Evolutionary conservation across 2,797 vertebrate species (phyloP).

Genomic region (Pseudocheirus occidentalis): DNA sequence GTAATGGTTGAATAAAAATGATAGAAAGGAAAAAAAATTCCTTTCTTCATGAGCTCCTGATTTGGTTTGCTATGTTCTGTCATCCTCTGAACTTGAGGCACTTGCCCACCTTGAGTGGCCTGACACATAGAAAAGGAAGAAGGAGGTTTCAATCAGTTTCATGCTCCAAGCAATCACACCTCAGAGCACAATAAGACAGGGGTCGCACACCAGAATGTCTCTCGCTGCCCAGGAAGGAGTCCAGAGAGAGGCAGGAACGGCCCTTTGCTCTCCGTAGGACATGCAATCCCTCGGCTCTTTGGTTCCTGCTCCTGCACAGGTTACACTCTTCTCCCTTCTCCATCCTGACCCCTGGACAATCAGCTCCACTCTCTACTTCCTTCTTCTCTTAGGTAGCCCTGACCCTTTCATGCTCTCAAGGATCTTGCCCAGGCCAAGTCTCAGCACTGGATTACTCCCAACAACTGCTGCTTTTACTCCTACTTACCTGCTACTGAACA

Average conservation of each 20-base stretch:
- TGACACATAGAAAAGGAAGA: not conserved
- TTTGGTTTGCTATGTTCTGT: not conserved
- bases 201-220: not conserved
- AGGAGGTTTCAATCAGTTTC: not conserved
- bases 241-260: not conserved
- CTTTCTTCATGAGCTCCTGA: constrained; percentile 23
- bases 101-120: not conserved
- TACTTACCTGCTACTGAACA: not conserved
- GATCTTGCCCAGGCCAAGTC: not conserved
- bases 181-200: not conserved
- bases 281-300: not conserved
- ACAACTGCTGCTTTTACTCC: not conserved
- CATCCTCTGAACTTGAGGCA: not conserved
- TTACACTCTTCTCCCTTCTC: not conserved
- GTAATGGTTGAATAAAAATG: constrained; percentile 16
- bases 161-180: not conserved
- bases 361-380: not conserved
- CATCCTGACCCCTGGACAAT: not conserved
- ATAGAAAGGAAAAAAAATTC: constrained; percentile 27
- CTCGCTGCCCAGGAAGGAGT: not conserved
- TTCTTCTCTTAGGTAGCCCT: not conserved
- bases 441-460: not conserved
- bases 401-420: not conserved
- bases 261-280: not conserved
- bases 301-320: not conserved